Evolutionary conservation across 1,140 invertebrate species (phyloP).

Genomic region (Marisa cornuarietis): DNA sequence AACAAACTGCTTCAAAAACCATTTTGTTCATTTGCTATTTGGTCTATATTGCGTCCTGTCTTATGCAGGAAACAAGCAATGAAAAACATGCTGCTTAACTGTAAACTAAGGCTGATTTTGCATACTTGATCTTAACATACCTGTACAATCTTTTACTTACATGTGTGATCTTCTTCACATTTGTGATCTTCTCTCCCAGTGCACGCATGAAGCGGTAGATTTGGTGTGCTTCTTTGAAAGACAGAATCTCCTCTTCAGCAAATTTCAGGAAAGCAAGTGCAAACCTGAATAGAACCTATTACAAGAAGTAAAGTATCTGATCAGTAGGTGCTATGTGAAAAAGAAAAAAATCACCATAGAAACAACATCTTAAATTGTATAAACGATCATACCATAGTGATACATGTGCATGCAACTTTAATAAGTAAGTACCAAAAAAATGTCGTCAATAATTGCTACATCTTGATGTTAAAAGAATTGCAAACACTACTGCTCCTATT

Average conservation of each 20-base stretch:
- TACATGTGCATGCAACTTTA: too few species aligned
- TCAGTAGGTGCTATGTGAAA: not conserved
- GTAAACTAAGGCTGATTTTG: too few species aligned
- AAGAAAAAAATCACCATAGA: not conserved
- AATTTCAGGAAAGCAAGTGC: constrained; percentile 70
- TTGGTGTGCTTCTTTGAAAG: constrained; percentile 57
- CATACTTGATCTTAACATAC: not conserved
- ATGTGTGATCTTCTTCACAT: constrained; percentile 63
- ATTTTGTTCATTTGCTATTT: too few species aligned
- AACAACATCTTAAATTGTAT: too few species aligned
- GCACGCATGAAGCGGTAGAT: constrained; percentile 66
- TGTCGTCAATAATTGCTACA: not conserved
- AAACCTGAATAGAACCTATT: constrained; percentile 70
- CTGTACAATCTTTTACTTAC: constrained; percentile 34
- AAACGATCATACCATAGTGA: too few species aligned
- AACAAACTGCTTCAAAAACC: too few species aligned
- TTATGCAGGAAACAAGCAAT: not conserved
- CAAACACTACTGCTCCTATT: too few species aligned
- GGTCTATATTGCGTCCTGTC: not conserved
- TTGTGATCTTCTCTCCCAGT: constrained; percentile 64
- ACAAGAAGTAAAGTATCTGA: not conserved
- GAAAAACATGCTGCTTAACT: not conserved
- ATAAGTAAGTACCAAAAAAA: too few species aligned
- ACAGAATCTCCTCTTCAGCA: constrained; percentile 68
- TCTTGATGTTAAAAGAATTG: not conserved